Evolutionary conservation across 2,797 vertebrate species (phyloP), one percentile per base, ranked within the genome.

Genomic region (Balearica regulorum): DNA sequence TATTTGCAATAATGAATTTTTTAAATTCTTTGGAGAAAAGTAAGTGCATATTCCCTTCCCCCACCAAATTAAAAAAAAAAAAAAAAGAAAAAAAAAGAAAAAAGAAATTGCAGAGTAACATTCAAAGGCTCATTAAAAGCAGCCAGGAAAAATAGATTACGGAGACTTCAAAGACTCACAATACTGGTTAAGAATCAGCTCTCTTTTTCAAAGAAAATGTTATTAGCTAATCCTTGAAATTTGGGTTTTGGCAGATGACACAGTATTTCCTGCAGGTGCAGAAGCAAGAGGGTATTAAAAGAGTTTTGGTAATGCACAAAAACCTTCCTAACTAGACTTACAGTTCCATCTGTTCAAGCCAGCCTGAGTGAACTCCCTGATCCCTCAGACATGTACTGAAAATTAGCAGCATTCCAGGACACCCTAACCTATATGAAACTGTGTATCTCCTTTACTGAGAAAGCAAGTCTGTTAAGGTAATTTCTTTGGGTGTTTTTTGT

Each of bases 201-300:
- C 90, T 79, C 82, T 86, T 96, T 96, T 96, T 97, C 96, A 97
- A 96, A 96, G 89, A 91, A 93, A 95, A 91, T 86, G 37, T 96
- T 96, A 91, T 97, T 96, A 97, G 92, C 93, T 97, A 97, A 97
- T 97, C 95, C 92, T 96, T 96, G 91, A 97, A 96, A 96, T 93
- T 93, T 94, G 76, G 41, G 20, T 12, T 96, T 93, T 97, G 96
- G 95, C 95, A 94, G 95, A 95, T 94, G 93, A 93, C 87, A 93
- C 35, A 89, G 55, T 92, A 70, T 90, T 97, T 97, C 94, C 96
- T 97, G 95, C 95, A 97, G 95, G 92, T 97, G 92, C 91, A 96
- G 89, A 88, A 96, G 46, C 29, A 79, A 92, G 89, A 51, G 10
- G 16, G 43, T 53, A 41, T 93, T 96, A 88, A 86, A 94, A 91